Percentiles rank a stretch among this genome's conserved stretches.
Evolutionary conservation across 2,888 invertebrate genomes (phyloP).

Genomic region (Reticulitermes lucifugus): DNA sequence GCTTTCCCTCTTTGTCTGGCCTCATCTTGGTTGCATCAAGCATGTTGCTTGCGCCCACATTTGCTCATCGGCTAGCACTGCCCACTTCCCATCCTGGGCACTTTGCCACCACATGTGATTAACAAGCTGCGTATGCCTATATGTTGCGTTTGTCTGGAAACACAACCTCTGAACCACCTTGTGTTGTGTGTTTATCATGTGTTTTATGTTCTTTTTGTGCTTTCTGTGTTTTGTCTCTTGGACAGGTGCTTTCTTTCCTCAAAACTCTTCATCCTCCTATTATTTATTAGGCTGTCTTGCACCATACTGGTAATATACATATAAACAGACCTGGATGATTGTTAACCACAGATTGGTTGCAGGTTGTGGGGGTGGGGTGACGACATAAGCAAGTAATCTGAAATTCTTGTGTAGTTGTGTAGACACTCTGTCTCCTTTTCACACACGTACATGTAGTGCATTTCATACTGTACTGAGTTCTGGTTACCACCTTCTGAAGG

Average conservation of each 20-base stretch:
- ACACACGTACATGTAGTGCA: too few species aligned
- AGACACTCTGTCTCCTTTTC: too few species aligned
- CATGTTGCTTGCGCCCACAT: conserved; percentile 43
- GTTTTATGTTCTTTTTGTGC: conserved; percentile 36
- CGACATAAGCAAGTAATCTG: too few species aligned
- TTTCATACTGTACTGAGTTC: too few species aligned
- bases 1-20: conserved; percentile 46
- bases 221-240: conserved; percentile 43
- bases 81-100: conserved; percentile 28
- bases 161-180: background rate
- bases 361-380: too few species aligned
- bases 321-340: background rate
- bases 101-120: conserved; percentile 45
- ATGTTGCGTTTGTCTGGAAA: conserved; percentile 30
- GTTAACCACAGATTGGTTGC: too few species aligned
- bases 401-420: too few species aligned
- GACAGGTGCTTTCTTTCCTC: conserved; percentile 20
- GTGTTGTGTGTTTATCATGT: conserved; percentile 35
- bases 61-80: conserved; percentile 17
- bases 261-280: background rate
- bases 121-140: conserved; percentile 35
- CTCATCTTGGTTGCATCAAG: conserved; percentile 50
- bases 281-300: background rate
- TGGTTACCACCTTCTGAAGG: too few species aligned
- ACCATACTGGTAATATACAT: background rate